These are phyloP conservation scores for Eupelmus urozonus DNA, from an alignment of 2,888 invertebrate genomes.

Conservation along the genomic window DNA sequence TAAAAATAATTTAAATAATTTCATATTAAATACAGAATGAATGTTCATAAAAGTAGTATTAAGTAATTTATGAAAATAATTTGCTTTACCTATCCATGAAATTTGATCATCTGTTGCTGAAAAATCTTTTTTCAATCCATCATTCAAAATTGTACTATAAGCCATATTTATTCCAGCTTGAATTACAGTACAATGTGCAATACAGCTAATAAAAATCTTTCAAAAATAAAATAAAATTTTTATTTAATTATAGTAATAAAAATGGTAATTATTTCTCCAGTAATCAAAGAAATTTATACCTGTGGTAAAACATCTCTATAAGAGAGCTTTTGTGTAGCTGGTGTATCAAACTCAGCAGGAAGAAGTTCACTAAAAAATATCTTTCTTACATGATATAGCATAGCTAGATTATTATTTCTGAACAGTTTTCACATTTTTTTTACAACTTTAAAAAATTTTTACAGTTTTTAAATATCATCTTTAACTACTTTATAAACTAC, in stretches of 20 bases:
- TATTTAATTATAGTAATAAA: constrained; percentile 6
- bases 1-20: constrained; percentile 31
- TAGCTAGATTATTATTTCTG: constrained; percentile 46
- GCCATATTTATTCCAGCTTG: constrained; percentile 81
- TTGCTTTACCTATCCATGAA: constrained; percentile 80
- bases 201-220: constrained; percentile 77
- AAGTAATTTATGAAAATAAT: neutral
- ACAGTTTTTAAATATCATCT: neutral
- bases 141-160: constrained; percentile 80
- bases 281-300: constrained; percentile 55
- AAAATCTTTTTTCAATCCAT: constrained; percentile 75
- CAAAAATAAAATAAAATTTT: constrained; percentile 28
- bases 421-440: constrained; percentile 54
- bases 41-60: neutral
- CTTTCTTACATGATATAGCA: constrained; percentile 63
- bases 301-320: constrained; percentile 63
- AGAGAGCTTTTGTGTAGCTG: constrained; percentile 56
- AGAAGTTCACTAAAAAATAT: constrained; percentile 63
- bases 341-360: constrained; percentile 59
- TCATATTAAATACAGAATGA: constrained; percentile 15
- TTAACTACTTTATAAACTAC: constrained; percentile 2
- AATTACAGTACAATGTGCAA: constrained; percentile 78
- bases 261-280: neutral
- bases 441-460: constrained; percentile 7
- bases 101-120: constrained; percentile 74